Conservation (phyloP, 2,113 vertebrate species). For the Chiloscyllium plagiosum region DNA sequence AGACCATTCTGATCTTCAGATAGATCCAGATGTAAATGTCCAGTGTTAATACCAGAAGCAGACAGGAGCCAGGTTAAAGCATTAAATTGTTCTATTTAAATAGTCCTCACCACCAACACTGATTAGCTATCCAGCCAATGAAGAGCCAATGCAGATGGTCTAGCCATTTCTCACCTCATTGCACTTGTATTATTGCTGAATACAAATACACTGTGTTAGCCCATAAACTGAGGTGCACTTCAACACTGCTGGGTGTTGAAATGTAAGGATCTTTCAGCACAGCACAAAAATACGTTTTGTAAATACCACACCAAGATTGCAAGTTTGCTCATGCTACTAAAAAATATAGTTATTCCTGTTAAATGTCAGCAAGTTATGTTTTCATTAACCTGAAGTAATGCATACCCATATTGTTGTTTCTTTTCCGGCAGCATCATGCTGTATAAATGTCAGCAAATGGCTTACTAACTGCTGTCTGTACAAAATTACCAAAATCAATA, state of each 20-base stretch:
- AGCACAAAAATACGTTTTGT: neutral
- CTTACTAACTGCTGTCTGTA: neutral
- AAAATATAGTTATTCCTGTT: neutral
- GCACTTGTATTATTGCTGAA: neutral
- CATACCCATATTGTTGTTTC: neutral
- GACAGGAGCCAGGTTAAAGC: neutral
- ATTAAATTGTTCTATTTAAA: neutral
- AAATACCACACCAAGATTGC: neutral
- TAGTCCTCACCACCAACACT: neutral
- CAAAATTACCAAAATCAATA: neutral
- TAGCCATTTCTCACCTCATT: neutral
- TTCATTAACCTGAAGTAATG: neutral
- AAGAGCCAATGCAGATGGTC: neutral
- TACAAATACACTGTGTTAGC: neutral
- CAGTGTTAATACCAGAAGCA: neutral
- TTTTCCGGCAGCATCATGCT: neutral
- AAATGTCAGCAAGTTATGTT: neutral
- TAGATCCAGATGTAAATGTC: neutral
- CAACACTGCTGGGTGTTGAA: neutral
- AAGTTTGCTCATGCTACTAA: neutral
- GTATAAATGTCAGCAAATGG: neutral
- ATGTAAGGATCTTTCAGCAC: neutral
- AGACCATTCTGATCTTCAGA: neutral
- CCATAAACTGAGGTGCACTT: neutral
- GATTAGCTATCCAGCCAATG: neutral